phyloP scores from a whole-genome alignment of 1,140 invertebrate species.

The Parapsyche elsis region DNA sequence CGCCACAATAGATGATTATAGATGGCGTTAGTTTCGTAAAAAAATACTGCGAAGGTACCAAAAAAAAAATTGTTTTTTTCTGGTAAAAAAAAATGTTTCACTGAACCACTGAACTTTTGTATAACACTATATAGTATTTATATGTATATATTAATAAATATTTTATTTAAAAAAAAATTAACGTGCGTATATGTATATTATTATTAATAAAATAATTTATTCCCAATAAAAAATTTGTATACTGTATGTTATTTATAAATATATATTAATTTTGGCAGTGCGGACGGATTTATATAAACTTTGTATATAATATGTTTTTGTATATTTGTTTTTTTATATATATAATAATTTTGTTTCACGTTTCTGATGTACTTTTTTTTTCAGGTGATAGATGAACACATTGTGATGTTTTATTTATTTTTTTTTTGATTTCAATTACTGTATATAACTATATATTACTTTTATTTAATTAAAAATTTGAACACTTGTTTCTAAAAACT shows the following conservation, averaged over 20 bases:
- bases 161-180: background rate
- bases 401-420: constrained; percentile 41
- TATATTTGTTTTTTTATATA: background rate
- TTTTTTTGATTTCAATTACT: constrained; percentile 29
- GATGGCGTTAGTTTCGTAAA: background rate
- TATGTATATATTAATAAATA: constrained; percentile 16
- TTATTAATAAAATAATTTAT: background rate
- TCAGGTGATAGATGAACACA: constrained; percentile 56
- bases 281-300: constrained; percentile 45
- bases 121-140: background rate
- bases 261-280: constrained; percentile 47
- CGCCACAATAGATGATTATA: constrained; percentile 58
- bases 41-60: background rate
- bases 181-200: constrained; percentile 1
- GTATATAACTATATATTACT: constrained; percentile 27
- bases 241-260: constrained; percentile 5
- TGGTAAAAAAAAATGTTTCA: background rate
- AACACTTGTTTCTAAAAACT: constrained; percentile 46
- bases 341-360: constrained; percentile 27
- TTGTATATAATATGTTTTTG: constrained; percentile 15
- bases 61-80: background rate
- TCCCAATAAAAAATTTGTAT: background rate
- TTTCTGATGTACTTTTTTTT: constrained; percentile 37
- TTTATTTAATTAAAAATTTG: constrained; percentile 47
- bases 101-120: background rate